Percentiles rank a stretch among this genome's conserved stretches.
Evolutionary conservation across 2,888 invertebrate genomes (phyloP).

Genomic region (Nudaria mundana): DNA sequence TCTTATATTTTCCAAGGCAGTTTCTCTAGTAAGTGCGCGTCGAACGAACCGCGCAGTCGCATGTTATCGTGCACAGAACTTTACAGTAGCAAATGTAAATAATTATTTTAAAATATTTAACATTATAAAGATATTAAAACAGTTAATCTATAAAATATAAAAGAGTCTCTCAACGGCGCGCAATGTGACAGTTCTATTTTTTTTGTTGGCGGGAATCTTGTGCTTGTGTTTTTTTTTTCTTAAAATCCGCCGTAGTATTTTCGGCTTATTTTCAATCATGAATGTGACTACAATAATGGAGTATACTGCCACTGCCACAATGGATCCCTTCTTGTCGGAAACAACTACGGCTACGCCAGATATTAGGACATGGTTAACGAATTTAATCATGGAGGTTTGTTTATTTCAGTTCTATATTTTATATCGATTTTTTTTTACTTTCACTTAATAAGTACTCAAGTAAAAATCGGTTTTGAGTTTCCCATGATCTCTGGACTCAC

Average conservation of each 20-base stretch:
- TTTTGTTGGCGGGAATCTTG: constrained; percentile 31
- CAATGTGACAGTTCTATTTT: constrained; percentile 43
- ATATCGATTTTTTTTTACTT: too few species aligned
- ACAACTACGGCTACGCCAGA: constrained; percentile 43
- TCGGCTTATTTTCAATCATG: constrained; percentile 35
- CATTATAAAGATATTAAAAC: constrained; percentile 47
- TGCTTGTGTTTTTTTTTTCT: constrained; percentile 18
- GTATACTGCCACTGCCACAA: constrained; percentile 31
- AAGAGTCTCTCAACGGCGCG: constrained; percentile 30
- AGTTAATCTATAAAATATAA: constrained; percentile 45
- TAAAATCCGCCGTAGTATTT: constrained; percentile 21
- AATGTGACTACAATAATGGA: constrained; percentile 45
- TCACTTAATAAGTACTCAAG: too few species aligned
- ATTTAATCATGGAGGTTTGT: constrained; percentile 61
- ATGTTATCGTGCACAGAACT: constrained; percentile 27
- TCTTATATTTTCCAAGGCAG: constrained; percentile 26
- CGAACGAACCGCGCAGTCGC: constrained; percentile 48
- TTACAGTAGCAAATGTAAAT: constrained; percentile 23
- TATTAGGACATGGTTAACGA: constrained; percentile 57
- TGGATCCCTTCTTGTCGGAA: constrained; percentile 28
- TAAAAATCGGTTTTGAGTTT: too few species aligned
- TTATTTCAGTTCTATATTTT: too few species aligned
- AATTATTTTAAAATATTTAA: constrained; percentile 35
- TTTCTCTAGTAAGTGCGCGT: constrained; percentile 36
- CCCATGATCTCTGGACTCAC: too few species aligned